Evolutionary conservation across 2,888 invertebrate species (phyloP), one percentile per base, ranked within the genome.

Genomic region (Teleogryllus oceanicus): DNA sequence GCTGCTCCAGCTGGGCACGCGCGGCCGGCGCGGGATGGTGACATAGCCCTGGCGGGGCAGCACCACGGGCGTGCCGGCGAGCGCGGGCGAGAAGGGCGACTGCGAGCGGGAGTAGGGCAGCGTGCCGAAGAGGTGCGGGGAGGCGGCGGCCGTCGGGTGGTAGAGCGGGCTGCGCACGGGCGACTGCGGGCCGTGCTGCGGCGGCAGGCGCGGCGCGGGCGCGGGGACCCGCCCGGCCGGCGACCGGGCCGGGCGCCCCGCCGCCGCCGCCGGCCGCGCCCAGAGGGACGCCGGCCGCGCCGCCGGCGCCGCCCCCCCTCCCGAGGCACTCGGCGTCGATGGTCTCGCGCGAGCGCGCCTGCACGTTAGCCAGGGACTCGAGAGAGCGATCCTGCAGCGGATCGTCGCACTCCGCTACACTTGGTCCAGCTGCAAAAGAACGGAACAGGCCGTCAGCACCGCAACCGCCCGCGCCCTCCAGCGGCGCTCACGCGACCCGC

Each of bases 11-110:
- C 94, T 94, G 2, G 94, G 94, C 0, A 94, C 94, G 82, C 96
- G 89, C 0, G 95, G 95, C 84, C 95, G 89, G 83, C 96, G 89
- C 0, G 96, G 96, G 81, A 96, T 95, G 20, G 96, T 96, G 76
- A 95, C 95, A 86, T 95, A 96, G 16, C 95, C 95, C 85, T 94
- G 94, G 82, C 93, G 90, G 8, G 93, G 92, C 49, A 92, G 91
- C 75, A 93, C 89, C 11, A 93, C 91, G 50, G 93, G 92, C 11
- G 92, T 91, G 76, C 89, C 11, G 92, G 91, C 50, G 92, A 90
- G 21, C 84, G 94, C 94, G 0, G 94, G 94, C 5, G 83, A 83
- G 77, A 84, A 84, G 3, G 84, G 84, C n/a, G 94, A 94, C 82
- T 93, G 93, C 50, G 93, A 93, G 50, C 88, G 89, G 51, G 94